Base-by-base conservation (phyloP, 2,797 vertebrate genomes). In the Xyrichtys novacula region DNA sequence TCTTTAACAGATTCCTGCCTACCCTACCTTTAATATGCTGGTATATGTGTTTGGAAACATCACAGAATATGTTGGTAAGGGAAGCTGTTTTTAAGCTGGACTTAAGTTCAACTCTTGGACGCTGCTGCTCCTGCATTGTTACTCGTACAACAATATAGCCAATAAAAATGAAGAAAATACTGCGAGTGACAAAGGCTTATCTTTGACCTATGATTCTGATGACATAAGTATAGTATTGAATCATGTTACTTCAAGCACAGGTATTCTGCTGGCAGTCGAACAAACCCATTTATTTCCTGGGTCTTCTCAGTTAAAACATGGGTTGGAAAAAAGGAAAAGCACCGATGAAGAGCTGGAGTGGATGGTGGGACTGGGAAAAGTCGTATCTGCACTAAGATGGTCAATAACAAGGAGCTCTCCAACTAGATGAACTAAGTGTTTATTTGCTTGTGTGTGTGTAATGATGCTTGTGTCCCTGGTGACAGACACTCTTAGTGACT, bases 401-500 rank as follows among this genome's bases (percentile, higher is more conserved):
- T 65, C 74, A 80, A 65, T 52, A 76, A 78, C 47, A 71, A 61
- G 53, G 10, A 78, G 70, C 67, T 82, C 52, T 76, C n/a, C n/a
- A n/a, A n/a, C n/a, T n/a, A n/a, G n/a, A n/a, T n/a, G n/a, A n/a
- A n/a, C 58, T 58, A 43, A 49, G 64, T 72, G 62, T 70, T 68
- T 68, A 68, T 65, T 48, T 47, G 65, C 36, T 31, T 58, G 38
- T 53, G 63, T 55, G 64, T 36, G 61, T 76, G 79, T 69, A 76
- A 74, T 80, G 74, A 78, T 86, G 85, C 60, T 14, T 75, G 71
- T 72, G 63, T 82, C 65, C 68, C 80, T 57, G 47, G 83, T 84
- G 87, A 88, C 82, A 84, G 77, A 68, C 79, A 71, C 77, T 81
- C 76, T 83, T 78, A 86, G 83, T 78, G 82, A 85, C 81, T 84